These are phyloP conservation scores for Cephalopachus bancanus DNA, from an alignment of 2,797 vertebrate genomes.

Conservation along the genomic window DNA sequence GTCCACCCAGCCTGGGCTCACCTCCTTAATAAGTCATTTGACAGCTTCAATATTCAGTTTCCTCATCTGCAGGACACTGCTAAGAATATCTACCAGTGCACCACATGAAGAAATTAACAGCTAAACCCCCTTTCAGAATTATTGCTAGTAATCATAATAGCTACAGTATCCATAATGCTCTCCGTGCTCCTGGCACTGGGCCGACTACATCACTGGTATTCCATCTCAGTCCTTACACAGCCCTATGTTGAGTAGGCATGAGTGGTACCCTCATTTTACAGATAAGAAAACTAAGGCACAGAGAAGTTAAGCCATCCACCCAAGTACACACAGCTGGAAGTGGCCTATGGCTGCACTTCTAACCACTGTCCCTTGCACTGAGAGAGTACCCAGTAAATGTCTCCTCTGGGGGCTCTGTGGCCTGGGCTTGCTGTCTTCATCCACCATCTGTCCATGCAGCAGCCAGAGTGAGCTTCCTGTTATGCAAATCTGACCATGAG, in stretches of 20 bases:
- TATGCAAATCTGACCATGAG: neutral
- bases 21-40: neutral
- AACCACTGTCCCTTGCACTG: neutral
- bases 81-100: neutral
- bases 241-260: neutral
- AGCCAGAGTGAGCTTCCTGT: neutral
- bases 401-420: neutral
- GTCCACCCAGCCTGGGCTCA: neutral
- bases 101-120: neutral
- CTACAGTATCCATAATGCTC: neutral
- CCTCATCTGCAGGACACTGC: neutral
- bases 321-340: neutral
- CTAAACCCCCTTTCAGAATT: neutral
- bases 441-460: neutral
- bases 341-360: neutral
- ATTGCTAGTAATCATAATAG: neutral
- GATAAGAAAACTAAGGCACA: too few species aligned
- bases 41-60: neutral
- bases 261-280: neutral
- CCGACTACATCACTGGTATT: neutral
- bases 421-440: neutral
- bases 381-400: neutral
- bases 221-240: neutral
- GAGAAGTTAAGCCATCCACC: neutral
- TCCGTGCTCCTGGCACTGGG: neutral